Base-by-base conservation (phyloP, 2,888 invertebrate genomes). In the Cepaea hortensis region DNA sequence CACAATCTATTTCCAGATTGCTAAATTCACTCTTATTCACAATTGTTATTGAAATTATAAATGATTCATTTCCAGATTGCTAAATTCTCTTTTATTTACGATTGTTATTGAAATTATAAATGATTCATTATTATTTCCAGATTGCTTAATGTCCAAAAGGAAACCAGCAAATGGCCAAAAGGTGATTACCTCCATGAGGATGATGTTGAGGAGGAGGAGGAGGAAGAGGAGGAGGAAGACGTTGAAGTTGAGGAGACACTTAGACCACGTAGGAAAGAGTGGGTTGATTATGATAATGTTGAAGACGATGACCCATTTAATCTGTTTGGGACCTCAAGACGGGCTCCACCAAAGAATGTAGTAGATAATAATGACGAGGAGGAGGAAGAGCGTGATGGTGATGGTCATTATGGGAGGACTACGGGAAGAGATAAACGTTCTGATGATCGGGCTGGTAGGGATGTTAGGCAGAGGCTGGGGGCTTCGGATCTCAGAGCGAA, bases 361-460 rank as follows among this genome's bases (percentile, higher is more conserved):
- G 18, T 15, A 13, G 97, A 97, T 94, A 35, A 35, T 35, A 11
- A 11, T 55, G 55, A 55, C 2, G 55, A 55, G 55, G 55, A 55
- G 11, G 55, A 55, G 11, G 55, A 55, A 55, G 97, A 98, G 93
- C 98, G 98, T 0, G 97, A 97, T 3, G 98, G 80, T 18, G 18
- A 13, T n/a, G 62, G 20, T 18, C 61, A 61, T 1, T 20, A 70
- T 15, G 15, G 68, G 35, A 75, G 23, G 48, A 35, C 46, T 20
- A 3, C 4, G n/a, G 15, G 70, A 55, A 23, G 70, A 35, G 68
- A 82, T 3, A 70, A 65, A 55, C 15, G 35, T 18, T 4, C n/a
- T 7, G 46, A 55, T 48, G 82, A 48, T 9, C 13, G 72, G 79
- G 68, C 70, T 70, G 61, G 72, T 61, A 55, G 65, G 7, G 80